A percentile compares a stretch with the other conserved stretches of the same genome.
phyloP scores from a whole-genome alignment of 2,888 invertebrate species.

The Campoplex capitator region DNA sequence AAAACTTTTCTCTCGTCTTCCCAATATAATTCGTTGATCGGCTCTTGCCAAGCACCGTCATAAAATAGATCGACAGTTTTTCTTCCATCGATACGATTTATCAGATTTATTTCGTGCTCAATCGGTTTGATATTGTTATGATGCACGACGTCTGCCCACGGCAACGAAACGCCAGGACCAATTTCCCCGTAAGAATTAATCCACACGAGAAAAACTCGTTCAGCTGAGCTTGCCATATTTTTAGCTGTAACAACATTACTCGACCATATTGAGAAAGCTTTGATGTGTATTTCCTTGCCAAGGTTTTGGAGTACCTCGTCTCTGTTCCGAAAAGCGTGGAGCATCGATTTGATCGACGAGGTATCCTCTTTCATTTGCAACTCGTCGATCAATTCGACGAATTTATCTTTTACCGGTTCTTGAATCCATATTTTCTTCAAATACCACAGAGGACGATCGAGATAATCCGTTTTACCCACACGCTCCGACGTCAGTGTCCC shows the following conservation, averaged over 20 bases:
- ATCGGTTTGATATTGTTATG: slow-evolving; percentile 39
- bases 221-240: slow-evolving; percentile 56
- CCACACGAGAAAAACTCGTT: slow-evolving; percentile 62
- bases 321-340: slow-evolving; percentile 64
- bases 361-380: slow-evolving; percentile 47
- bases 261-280: slow-evolving; percentile 68
- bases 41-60: slow-evolving; percentile 68
- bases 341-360: slow-evolving; percentile 57
- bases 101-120: slow-evolving; percentile 21
- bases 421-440: slow-evolving; percentile 68
- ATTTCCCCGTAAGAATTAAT: slow-evolving; percentile 69
- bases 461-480: slow-evolving; percentile 60
- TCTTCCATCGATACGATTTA: slow-evolving; percentile 40
- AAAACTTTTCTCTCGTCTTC: slow-evolving; percentile 39
- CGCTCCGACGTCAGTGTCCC: slow-evolving; percentile 59
- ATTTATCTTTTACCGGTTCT: slow-evolving; percentile 64
- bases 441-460: slow-evolving; percentile 66
- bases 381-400: slow-evolving; percentile 62
- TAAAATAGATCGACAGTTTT: slow-evolving; percentile 66
- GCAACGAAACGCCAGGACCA: slow-evolving; percentile 64
- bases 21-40: slow-evolving; percentile 60
- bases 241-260: slow-evolving; percentile 65
- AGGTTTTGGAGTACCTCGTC: slow-evolving; percentile 64
- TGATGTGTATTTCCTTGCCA: slow-evolving; percentile 50
- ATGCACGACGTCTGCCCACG: slow-evolving; percentile 61